Base-by-base conservation (phyloP, 2,797 vertebrate species). In the Pangasius krempfi region DNA sequence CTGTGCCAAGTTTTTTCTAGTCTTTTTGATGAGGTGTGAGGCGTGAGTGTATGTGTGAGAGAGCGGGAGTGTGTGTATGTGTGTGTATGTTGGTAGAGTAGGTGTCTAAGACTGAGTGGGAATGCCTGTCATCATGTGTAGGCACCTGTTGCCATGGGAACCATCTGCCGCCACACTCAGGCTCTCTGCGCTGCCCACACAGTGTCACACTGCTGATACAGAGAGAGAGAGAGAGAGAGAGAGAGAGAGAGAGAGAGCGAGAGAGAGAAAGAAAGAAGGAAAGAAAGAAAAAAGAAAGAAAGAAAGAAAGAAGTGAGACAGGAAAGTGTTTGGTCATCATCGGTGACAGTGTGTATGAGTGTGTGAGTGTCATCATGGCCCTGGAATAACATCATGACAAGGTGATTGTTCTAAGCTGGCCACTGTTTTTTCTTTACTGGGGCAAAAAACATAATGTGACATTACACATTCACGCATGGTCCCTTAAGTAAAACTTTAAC, bases 81-180 rank as follows among this genome's bases (percentile, higher is more conserved):
- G 47, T 66, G 84, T 84, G 82, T 70, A 27, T 73, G 86, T 91
- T 64, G 73, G 58, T 88, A 91, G 89, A 91, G 92, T 93, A 93
- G 94, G 94, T 90, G 93, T 92, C 93, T 95, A 94, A 95, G 93
- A 92, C 94, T 95, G 96, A 96, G 96, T 96, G 95, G 96, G 95
- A 96, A 95, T 96, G 96, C 96, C 96, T 96, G 95, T 94, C 95
- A 94, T 95, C 94, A 95, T 93, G 95, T 95, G 96, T 96, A 95
- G 96, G 95, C 95, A 95, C 93, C n/a, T 89, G 95, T 96, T 95
- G 87, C 94, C 90, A 94, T 94, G 94, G 95, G 94, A 95, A 96
- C 96, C 95, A 96, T 96, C 96, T 96, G 96, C 95, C 95, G 95
- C 94, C 95, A 95, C 91, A 87, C 94, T 95, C 92, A 93, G 95